Evolutionary conservation across 2,113 vertebrate species (phyloP).

Genomic region (Rhinopomastus cyanomelas): DNA sequence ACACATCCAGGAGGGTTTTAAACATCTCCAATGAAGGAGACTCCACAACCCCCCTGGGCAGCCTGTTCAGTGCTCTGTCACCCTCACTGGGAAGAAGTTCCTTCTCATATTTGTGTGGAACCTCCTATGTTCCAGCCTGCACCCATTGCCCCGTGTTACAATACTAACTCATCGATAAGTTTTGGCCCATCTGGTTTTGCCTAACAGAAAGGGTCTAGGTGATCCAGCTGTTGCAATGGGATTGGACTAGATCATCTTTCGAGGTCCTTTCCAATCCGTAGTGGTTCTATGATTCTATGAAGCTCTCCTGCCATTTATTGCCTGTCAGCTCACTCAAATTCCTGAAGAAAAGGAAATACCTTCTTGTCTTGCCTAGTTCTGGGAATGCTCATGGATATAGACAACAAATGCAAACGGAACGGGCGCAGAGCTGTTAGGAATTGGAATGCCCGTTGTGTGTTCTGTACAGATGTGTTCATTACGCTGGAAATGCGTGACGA

Average conservation of each 20-base stretch:
- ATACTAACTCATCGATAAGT: neutral
- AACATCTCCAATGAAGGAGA: too few relatives aligned
- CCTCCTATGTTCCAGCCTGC: too few relatives aligned
- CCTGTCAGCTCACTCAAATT: conserved; percentile 19
- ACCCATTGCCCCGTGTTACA: too few relatives aligned
- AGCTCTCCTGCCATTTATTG: neutral
- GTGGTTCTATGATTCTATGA: too few relatives aligned
- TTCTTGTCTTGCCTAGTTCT: conserved; percentile 39
- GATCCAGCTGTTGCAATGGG: too few relatives aligned
- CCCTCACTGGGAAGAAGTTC: too few relatives aligned
- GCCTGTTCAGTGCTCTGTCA: too few relatives aligned
- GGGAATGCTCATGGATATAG: conserved; percentile 42
- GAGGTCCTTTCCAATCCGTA: too few relatives aligned
- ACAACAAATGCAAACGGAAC: conserved; percentile 34
- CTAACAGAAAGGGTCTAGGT: neutral
- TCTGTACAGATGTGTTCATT: conserved; percentile 32
- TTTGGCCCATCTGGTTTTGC: neutral
- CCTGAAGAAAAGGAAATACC: conserved; percentile 35
- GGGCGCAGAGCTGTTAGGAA: neutral
- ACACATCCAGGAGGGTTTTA: too few relatives aligned
- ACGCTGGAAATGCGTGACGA: neutral
- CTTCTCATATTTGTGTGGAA: too few relatives aligned
- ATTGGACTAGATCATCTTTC: too few relatives aligned
- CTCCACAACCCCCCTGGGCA: too few relatives aligned
- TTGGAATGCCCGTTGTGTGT: conserved; percentile 21